Percentiles rank a stretch among this genome's conserved stretches.
These are phyloP conservation scores for Scopus umbretta DNA, from an alignment of 2,113 vertebrate genomes.

Conservation along the genomic window DNA sequence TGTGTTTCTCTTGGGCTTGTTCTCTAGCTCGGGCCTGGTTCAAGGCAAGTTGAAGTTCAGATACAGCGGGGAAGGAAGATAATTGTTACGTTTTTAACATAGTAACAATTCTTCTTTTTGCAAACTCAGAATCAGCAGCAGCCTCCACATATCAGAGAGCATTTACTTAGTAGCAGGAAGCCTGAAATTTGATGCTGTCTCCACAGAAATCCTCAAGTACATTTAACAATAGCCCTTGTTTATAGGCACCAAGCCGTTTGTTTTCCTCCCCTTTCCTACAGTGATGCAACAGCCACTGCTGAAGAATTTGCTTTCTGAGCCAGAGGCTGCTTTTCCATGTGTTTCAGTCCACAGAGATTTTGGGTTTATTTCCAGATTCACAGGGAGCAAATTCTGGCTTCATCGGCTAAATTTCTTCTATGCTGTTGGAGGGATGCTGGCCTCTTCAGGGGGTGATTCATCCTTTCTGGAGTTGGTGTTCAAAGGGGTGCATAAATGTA, in stretches of 20 bases:
- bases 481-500: not conserved
- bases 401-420: not conserved
- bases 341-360: not conserved
- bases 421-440: not conserved
- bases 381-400: not conserved
- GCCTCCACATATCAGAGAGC: not conserved
- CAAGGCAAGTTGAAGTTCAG: slow-evolving; percentile 11
- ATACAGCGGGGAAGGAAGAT: not conserved
- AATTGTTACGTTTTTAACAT: slow-evolving; percentile 13
- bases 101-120: not conserved
- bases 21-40: not conserved
- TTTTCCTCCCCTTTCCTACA: not conserved
- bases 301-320: not conserved
- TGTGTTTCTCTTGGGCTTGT: not conserved
- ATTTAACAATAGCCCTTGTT: slow-evolving; percentile 24
- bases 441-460: not conserved
- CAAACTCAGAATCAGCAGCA: not conserved
- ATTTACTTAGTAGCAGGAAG: slow-evolving; percentile 38
- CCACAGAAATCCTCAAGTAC: not conserved
- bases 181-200: slow-evolving; percentile 15
- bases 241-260: not conserved
- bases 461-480: not conserved
- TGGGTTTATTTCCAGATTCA: not conserved
- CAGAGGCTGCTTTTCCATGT: not conserved
- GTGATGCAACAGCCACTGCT: not conserved